phyloP scores from a whole-genome alignment of 2,797 vertebrate genomes.

The Hypotaenidia philippensis region DNA sequence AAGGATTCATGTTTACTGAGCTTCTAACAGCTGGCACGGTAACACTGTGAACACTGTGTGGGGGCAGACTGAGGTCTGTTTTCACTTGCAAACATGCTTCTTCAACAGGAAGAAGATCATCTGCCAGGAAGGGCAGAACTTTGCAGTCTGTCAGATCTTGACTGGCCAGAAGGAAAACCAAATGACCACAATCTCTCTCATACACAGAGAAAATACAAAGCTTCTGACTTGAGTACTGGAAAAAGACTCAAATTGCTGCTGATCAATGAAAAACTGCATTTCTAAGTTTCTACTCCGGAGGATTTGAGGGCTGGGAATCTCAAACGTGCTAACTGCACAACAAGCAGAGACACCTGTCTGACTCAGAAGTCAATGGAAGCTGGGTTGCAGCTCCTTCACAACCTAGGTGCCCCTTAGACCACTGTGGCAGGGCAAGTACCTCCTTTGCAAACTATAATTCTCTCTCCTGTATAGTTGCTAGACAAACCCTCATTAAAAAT shows the following conservation, averaged over 20 bases:
- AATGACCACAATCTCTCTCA: not conserved
- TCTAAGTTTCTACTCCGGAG: not conserved
- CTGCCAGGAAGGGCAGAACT: slow-evolving; percentile 1
- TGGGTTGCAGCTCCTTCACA: not conserved
- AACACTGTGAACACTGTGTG: not conserved
- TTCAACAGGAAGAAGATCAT: not conserved
- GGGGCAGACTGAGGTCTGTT: not conserved
- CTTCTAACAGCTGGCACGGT: not conserved
- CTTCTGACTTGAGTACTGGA: not conserved
- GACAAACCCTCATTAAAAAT: not conserved
- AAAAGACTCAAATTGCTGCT: not conserved
- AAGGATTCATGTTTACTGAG: not conserved
- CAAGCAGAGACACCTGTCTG: not conserved
- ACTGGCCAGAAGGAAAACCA: slow-evolving; percentile 14
- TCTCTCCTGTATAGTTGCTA: not conserved
- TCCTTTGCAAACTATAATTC: not conserved
- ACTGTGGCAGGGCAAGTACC: not conserved
- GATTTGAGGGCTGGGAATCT: not conserved
- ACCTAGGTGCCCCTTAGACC: not conserved
- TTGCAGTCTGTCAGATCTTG: not conserved
- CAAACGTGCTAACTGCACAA: not conserved
- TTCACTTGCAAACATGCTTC: not conserved
- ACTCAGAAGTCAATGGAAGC: not conserved
- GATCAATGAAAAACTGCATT: not conserved
- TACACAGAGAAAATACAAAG: not conserved